Conservation (phyloP, 2,113 vertebrate species). For the Panthera leo region DNA sequence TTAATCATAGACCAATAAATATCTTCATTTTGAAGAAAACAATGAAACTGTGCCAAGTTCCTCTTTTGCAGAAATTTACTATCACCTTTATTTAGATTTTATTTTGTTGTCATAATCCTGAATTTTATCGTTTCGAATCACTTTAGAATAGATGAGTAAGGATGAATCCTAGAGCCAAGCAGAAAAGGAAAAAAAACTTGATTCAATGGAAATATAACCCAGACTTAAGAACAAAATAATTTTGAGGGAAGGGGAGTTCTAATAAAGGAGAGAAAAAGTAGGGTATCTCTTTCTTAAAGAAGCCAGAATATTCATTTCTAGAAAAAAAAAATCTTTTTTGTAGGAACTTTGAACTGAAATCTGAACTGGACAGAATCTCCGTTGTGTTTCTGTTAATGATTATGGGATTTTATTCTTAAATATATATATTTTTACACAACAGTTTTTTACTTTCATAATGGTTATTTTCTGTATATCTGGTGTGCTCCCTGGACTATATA, state of each 20-base stretch:
- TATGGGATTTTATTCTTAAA: slow-evolving; percentile 4
- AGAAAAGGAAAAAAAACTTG: neutral
- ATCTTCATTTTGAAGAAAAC: slow-evolving; percentile 38
- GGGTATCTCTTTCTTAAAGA: neutral
- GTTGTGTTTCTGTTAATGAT: slow-evolving; percentile 8
- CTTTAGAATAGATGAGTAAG: neutral
- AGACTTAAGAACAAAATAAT: slow-evolving; percentile 8
- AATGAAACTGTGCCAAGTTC: slow-evolving; percentile 23
- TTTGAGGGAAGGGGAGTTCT: neutral
- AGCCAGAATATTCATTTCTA: neutral
- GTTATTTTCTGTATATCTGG: neutral
- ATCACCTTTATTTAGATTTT: neutral
- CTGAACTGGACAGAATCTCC: neutral
- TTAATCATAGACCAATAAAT: neutral
- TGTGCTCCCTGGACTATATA: neutral
- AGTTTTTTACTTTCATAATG: neutral
- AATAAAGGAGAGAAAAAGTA: neutral
- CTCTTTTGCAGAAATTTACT: slow-evolving; percentile 25
- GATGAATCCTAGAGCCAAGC: slow-evolving; percentile 23
- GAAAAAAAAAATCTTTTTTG: neutral
- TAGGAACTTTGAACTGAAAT: slow-evolving; percentile 6
- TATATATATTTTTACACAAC: neutral
- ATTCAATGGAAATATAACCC: neutral
- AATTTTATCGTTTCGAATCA: slow-evolving; percentile 47
- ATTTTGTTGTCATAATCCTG: neutral